These are phyloP conservation scores for Coracias cyanogaster DNA, from an alignment of 2,797 vertebrate genomes.

Conservation along the genomic window DNA sequence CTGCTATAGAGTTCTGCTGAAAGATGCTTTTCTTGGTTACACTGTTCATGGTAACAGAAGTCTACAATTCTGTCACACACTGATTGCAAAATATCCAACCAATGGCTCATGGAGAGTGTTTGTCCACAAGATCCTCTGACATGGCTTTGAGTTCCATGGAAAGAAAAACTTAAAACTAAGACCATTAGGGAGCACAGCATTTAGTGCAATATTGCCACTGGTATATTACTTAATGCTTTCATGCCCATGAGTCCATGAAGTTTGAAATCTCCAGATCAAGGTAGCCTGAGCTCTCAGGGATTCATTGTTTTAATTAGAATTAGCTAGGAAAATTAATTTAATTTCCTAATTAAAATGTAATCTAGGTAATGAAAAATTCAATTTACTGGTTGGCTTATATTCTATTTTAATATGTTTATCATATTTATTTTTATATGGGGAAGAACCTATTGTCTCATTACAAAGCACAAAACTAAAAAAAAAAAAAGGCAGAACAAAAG, in stretches of 20 bases:
- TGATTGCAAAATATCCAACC: neutral
- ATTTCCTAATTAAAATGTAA: slow-evolving; percentile 30
- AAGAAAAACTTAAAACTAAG: neutral
- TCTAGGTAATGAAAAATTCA: neutral
- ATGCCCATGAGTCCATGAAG: neutral
- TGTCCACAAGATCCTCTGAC: neutral
- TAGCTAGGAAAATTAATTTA: slow-evolving; percentile 5
- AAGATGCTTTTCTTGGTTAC: neutral
- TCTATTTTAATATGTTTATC: neutral
- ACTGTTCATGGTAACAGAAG: neutral
- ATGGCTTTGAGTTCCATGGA: neutral
- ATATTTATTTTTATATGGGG: neutral
- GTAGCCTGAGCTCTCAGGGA: neutral
- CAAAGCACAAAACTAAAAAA: neutral
- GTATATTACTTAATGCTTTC: slow-evolving; percentile 1
- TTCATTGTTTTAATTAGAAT: slow-evolving; percentile 33
- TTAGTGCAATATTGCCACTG: neutral
- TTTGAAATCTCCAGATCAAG: slow-evolving; percentile 16
- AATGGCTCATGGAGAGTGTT: neutral
- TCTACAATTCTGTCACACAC: neutral
- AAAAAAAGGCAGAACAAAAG: neutral
- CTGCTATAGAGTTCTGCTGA: neutral
- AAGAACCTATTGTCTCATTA: neutral
- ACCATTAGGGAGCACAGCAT: neutral
- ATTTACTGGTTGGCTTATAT: neutral